These are phyloP conservation scores for Sesamia inferens DNA, from an alignment of 2,888 invertebrate genomes.

Conservation along the genomic window DNA sequence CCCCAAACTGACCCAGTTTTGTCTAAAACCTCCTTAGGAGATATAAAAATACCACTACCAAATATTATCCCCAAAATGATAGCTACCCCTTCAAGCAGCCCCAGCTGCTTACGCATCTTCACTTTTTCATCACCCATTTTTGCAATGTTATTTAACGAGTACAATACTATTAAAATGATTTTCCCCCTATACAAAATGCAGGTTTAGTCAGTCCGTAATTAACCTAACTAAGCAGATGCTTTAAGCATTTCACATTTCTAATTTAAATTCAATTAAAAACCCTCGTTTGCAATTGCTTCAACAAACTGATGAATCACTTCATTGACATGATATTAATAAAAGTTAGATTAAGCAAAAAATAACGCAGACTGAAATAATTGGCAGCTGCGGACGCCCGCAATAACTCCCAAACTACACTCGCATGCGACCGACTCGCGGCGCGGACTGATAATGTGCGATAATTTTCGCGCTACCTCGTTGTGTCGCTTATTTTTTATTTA, in stretches of 20 bases:
- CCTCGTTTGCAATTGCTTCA: not conserved
- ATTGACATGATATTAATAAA: not conserved
- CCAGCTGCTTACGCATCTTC: constrained; percentile 96
- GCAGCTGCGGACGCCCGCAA: constrained; percentile 3
- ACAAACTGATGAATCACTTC: constrained; percentile 3
- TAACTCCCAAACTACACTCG: not conserved
- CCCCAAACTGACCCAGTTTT: constrained; percentile 97
- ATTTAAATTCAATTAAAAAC: constrained; percentile 29
- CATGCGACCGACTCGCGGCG: constrained; percentile 3
- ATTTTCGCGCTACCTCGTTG: constrained; percentile 30
- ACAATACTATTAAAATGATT: not conserved
- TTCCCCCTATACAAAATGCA: constrained; percentile 2
- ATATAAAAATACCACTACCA: constrained; percentile 98
- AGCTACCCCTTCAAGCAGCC: constrained; percentile 97
- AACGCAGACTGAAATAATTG: not conserved
- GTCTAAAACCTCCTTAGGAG: constrained; percentile 97
- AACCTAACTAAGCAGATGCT: constrained; percentile 53
- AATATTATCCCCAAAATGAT: constrained; percentile 98
- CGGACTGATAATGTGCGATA: constrained; percentile 1
- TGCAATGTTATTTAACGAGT: constrained; percentile 7
- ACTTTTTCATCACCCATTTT: constrained; percentile 90
- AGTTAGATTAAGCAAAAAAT: not conserved
- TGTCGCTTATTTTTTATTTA: constrained; percentile 5
- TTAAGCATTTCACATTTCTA: constrained; percentile 69
- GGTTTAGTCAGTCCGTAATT: constrained; percentile 18